Conservation (phyloP, 2,797 vertebrate genomes). For the Mormyrus proboscirostris region DNA sequence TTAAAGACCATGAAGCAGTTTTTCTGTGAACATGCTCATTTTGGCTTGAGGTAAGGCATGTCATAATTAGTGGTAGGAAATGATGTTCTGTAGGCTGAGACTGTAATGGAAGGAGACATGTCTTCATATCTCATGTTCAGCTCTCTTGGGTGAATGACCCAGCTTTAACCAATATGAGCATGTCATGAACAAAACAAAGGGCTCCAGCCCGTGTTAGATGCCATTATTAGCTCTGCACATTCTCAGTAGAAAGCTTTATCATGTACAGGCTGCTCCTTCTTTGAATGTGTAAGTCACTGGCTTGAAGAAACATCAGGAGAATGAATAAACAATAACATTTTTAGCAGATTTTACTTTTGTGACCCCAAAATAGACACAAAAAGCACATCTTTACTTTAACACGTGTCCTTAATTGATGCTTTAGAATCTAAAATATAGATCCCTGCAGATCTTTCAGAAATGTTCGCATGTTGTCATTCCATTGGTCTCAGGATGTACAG, state of each 20-base stretch:
- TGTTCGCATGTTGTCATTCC: neutral
- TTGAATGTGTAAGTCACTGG: slow-evolving; percentile 16
- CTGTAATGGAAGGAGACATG: neutral
- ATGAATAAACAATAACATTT: neutral
- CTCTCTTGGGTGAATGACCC: neutral
- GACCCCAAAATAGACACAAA: neutral
- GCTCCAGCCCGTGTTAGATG: neutral
- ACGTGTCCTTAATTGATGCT: neutral
- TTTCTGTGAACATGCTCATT: neutral
- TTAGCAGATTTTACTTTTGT: neutral
- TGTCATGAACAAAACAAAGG: neutral
- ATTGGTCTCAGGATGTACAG: neutral
- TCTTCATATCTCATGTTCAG: neutral
- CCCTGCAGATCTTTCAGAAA: neutral
- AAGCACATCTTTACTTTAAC: neutral
- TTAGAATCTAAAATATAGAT: neutral
- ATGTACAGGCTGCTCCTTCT: slow-evolving; percentile 21
- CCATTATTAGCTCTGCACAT: slow-evolving; percentile 20
- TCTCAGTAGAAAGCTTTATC: slow-evolving; percentile 59
- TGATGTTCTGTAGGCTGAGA: neutral
- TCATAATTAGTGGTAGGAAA: neutral
- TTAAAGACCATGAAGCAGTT: neutral
- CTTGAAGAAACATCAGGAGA: neutral
- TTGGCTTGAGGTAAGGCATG: neutral
- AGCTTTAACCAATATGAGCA: neutral